Percentiles rank a stretch among this genome's conserved stretches.
Evolutionary conservation across 2,113 vertebrate genomes (phyloP).

Genomic region (Phrynosoma platyrhinos): DNA sequence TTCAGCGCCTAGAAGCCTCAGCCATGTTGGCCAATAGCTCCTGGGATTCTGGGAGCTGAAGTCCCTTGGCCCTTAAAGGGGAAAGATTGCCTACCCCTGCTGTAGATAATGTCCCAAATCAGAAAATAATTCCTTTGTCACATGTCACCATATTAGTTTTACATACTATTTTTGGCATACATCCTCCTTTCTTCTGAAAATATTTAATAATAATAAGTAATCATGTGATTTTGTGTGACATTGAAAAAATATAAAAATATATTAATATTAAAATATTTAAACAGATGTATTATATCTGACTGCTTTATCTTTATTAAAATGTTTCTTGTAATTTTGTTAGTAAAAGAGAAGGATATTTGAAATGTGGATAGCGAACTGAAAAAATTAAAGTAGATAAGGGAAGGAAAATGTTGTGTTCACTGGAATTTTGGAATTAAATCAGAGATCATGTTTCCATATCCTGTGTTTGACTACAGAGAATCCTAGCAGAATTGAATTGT

Average conservation of each 20-base stretch:
- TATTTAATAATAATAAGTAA: too few relatives aligned
- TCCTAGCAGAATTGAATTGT: constrained; percentile 82
- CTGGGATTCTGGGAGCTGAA: too few relatives aligned
- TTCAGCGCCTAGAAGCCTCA: too few relatives aligned
- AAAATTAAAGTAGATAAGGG: too few relatives aligned
- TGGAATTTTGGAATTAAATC: constrained; percentile 2
- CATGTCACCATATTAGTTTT: background rate
- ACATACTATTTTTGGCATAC: background rate
- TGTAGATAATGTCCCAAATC: background rate
- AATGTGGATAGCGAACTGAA: background rate
- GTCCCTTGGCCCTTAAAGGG: too few relatives aligned
- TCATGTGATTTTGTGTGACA: background rate
- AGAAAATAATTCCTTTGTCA: background rate
- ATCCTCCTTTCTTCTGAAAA: background rate
- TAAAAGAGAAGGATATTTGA: background rate
- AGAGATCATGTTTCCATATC: constrained; percentile 39
- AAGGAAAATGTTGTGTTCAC: background rate
- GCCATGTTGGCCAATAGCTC: too few relatives aligned
- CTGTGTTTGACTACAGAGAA: constrained; percentile 77
- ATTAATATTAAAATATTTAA: background rate
- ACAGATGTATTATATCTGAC: background rate
- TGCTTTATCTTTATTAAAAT: background rate
- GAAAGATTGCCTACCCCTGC: background rate
- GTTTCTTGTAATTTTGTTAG: background rate
- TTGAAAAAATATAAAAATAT: background rate